These are phyloP conservation scores for Channa striata DNA, from an alignment of 2,797 vertebrate species.

Conservation along the genomic window DNA sequence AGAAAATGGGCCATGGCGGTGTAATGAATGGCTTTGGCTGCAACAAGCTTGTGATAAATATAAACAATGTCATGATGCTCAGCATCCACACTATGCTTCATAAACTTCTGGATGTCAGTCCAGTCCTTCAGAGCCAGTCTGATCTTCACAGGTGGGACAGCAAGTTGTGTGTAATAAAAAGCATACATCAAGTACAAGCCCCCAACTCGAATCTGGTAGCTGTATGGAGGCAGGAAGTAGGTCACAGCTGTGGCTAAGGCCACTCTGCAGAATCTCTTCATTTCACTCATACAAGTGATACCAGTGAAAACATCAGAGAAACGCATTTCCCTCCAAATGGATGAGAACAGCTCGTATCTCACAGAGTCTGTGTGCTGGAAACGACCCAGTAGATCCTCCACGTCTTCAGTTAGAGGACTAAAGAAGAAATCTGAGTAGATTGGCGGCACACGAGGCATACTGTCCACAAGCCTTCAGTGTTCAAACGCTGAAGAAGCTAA, in stretches of 20 bases:
- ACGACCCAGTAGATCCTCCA: constrained; percentile 70
- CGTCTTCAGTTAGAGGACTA: constrained; percentile 67
- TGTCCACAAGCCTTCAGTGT: no score
- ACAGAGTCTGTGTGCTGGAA: constrained; percentile 69
- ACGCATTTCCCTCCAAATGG: constrained; percentile 71
- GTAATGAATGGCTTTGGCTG: constrained; percentile 58
- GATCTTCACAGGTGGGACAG: constrained; percentile 38
- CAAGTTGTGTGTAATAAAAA: constrained; percentile 67
- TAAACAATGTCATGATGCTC: constrained; percentile 70
- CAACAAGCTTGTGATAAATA: constrained; percentile 57
- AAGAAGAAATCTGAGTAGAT: constrained; percentile 38
- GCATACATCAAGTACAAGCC: constrained; percentile 74
- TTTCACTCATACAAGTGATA: constrained; percentile 7
- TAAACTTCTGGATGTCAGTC: constrained; percentile 54
- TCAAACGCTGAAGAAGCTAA: no score
- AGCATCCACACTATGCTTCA: constrained; percentile 36
- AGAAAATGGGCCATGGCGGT: constrained; percentile 72
- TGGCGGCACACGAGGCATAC: constrained; percentile 40
- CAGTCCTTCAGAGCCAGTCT: constrained; percentile 70
- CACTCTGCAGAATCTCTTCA: constrained; percentile 60
- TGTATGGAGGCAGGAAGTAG: constrained; percentile 76
- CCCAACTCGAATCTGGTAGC: constrained; percentile 74
- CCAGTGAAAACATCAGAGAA: constrained; percentile 64
- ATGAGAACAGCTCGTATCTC: constrained; percentile 62
- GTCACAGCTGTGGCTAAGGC: constrained; percentile 65